Base-by-base conservation (phyloP, 2,888 invertebrate species). In the Baccha elongata region DNA sequence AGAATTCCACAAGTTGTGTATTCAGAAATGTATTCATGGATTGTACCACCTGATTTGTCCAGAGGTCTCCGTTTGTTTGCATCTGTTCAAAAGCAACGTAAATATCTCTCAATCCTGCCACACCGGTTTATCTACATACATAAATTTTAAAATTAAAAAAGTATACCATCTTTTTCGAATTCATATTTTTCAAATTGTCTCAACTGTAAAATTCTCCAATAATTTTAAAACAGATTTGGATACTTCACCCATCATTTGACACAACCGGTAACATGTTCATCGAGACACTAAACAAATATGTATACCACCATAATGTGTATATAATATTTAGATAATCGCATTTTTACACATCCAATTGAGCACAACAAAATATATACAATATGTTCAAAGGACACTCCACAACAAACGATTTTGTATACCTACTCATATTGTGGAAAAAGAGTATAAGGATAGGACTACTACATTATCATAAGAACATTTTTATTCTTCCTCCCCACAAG, bases 331-430 rank as follows among this genome's bases (percentile, higher is more conserved):
- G 42, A 44, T 44, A 60, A 44, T 44, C 40, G 19, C 40, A 60
- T 15, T 29, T 29, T 60, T 44, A 60, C 60, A 60, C 60, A 60
- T 29, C 26, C 60, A 60, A 60, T 60, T 60, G 60, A 60, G 29
- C 44, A 29, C 5, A 58, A 40, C 15, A 40, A 58, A 40, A 40
- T 35, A 53, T n/a, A 4, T 13, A n/a, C n/a, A 23, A 17, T 42
- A 15, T 19, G 13, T 40, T 42, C 15, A 26, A 42, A 55, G 6
- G 13, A 58, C 58, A 58, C 42, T n/a, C 17, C 26, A 26, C 4
- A 58, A 26, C 23, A 58, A 58, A 58, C 58, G 42, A 58, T 23
- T n/a, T n/a, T n/a, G n/a, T n/a, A n/a, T n/a, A n/a, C n/a, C n/a
- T n/a, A 23, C 23, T 23, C 23, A 19, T 35, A 3, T 42, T 42